A percentile compares a stretch with the other conserved stretches of the same genome.
phyloP scores from a whole-genome alignment of 2,113 vertebrate genomes.

The Osmerus eperlanus region DNA sequence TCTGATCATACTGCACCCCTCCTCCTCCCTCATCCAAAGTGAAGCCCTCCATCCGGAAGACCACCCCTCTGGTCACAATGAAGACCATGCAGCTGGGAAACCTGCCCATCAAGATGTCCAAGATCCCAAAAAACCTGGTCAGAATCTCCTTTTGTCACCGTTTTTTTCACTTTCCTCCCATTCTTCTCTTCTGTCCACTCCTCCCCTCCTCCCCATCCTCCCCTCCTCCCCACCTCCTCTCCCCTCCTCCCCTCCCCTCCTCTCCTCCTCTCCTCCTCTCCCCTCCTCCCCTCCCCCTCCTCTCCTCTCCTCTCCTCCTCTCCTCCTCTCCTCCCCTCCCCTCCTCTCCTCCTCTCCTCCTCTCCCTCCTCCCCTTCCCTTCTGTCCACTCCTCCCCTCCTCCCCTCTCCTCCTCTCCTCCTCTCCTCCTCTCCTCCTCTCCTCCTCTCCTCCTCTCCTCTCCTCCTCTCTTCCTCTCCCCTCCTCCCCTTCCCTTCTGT shows the following conservation, averaged over 20 bases:
- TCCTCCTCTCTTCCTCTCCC: not conserved
- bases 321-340: not conserved
- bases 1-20: not conserved
- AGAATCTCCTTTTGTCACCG: not conserved
- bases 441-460: not conserved
- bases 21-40: constrained; percentile 32
- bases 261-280: not conserved
- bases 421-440: not conserved
- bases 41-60: constrained; percentile 26
- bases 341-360: not conserved
- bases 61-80: constrained; percentile 56
- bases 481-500: not conserved
- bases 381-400: not conserved
- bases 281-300: not conserved
- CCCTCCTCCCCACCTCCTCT: not conserved
- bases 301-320: not conserved
- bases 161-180: not conserved
- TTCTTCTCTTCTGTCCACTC: not conserved
- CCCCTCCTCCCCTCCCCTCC: not conserved
- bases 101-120: constrained; percentile 62
- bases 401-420: too few relatives aligned
- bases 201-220: not conserved
- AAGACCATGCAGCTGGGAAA: constrained; percentile 62
- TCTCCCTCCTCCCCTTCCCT: not conserved
- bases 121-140: constrained; percentile 60